Base-by-base conservation (phyloP, 2,888 invertebrate species). In the Eurois occulta region DNA sequence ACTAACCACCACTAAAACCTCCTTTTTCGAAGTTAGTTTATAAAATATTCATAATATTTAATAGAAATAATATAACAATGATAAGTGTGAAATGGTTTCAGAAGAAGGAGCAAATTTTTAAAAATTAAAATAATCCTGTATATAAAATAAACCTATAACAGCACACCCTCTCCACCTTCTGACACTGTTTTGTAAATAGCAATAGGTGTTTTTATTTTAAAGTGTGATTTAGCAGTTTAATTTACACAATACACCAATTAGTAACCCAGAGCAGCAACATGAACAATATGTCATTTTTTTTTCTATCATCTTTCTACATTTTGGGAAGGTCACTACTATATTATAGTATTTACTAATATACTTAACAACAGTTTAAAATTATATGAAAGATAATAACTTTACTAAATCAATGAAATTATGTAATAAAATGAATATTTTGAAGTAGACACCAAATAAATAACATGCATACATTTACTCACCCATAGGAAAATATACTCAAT, bases 391-490 rank as follows among this genome's bases (percentile, higher is more conserved):
- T 38, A 38, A 64, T 24, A n/a, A 24, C 1, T 35, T 8, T 18
- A 69, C 11, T 18, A 38, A 21, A 38, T n/a, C 1, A 32, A 46
- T 28, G 5, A 72, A 72, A 72, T 35, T 28, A 0, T 21, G 0
- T 38, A 18, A n/a, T 32, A 3, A 3, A 74, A 43, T 32, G 6
- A n/a, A 41, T 32, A 41, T 32, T 46, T 46, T 46, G 21, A 35
- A 35, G 7, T 46, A n/a, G 3, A 16, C 6, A 35, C n/a, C 24
- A 3, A 65, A n/a, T 28, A 24, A 52, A 68, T 24, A 10, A n/a
- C n/a, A 46, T 48, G 8, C 32, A 46, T 38, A 41, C 62, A 38
- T 16, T n/a, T 38, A 82, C 78, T 78, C 32, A 75, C 82, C 76
- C 65, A 8, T 18, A 41, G 0, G 16, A 2, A 65, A 52, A 83